phyloP scores from a whole-genome alignment of 2,888 invertebrate genomes.

The Chironomus riparius region DNA sequence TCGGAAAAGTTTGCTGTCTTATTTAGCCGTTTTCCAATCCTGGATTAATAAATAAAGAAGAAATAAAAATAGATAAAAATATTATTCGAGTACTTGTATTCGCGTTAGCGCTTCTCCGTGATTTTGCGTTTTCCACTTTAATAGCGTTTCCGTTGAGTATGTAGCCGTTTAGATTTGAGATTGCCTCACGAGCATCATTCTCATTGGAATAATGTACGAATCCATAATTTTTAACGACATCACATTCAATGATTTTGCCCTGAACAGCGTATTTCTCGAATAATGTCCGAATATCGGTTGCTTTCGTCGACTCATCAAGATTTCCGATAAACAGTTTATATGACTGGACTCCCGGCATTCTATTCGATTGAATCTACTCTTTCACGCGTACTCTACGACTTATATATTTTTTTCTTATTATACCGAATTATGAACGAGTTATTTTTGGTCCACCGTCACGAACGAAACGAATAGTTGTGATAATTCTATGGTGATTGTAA shows the following conservation, averaged over 20 bases:
- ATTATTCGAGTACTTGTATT: slow-evolving; percentile 34
- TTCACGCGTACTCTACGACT: slow-evolving; percentile 1
- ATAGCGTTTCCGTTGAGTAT: slow-evolving; percentile 79
- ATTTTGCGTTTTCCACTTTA: slow-evolving; percentile 86
- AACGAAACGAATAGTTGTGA: not conserved
- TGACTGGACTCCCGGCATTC: slow-evolving; percentile 86
- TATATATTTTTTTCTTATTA: not conserved
- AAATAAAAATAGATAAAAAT: too few relatives aligned
- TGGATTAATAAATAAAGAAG: not conserved
- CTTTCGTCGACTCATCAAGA: slow-evolving; percentile 84
- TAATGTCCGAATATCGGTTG: slow-evolving; percentile 78
- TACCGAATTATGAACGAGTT: not conserved
- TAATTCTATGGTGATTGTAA: not conserved
- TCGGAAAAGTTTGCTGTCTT: not conserved
- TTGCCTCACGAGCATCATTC: slow-evolving; percentile 84
- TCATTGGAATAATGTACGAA: slow-evolving; percentile 98
- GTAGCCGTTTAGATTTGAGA: slow-evolving; percentile 79
- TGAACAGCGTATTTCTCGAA: slow-evolving; percentile 73
- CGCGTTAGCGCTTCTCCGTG: slow-evolving; percentile 78
- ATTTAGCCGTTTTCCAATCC: not conserved
- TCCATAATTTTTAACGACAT: slow-evolving; percentile 96
- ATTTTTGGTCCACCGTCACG: not conserved
- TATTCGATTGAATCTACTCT: not conserved
- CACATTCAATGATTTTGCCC: slow-evolving; percentile 95
- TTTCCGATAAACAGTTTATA: slow-evolving; percentile 98